phyloP scores from a whole-genome alignment of 2,113 vertebrate species.

The Aramus guarauna region DNA sequence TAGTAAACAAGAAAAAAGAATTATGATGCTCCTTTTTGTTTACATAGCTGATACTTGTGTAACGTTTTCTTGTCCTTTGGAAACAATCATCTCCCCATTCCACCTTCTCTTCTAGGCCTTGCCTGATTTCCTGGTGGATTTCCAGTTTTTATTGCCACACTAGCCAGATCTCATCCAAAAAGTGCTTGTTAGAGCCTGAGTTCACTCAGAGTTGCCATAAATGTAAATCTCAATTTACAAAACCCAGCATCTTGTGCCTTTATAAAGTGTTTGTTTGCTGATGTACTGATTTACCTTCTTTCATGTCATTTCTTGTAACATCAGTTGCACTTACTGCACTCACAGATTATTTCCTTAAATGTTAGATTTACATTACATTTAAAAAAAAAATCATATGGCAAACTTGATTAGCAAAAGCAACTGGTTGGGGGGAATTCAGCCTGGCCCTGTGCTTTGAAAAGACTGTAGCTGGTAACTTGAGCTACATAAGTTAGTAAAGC shows the following conservation, averaged over 20 bases:
- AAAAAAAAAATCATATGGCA: neutral
- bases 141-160: neutral
- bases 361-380: neutral
- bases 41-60: neutral
- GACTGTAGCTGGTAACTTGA: neutral
- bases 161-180: neutral
- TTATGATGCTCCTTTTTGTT: neutral
- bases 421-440: neutral
- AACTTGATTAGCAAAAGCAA: neutral
- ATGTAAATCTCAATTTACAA: neutral
- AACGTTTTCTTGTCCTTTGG: neutral
- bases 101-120: neutral
- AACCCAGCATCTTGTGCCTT: neutral
- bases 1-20: neutral
- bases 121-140: neutral
- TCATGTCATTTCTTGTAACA: neutral
- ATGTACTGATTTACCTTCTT: neutral
- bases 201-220: neutral
- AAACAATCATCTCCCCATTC: neutral
- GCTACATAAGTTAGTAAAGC: neutral
- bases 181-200: neutral
- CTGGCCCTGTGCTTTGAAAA: neutral
- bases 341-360: neutral
- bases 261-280: neutral
- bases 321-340: neutral